Base-by-base conservation (phyloP, 2,888 invertebrate genomes). In the Oscheius myriophilus region DNA sequence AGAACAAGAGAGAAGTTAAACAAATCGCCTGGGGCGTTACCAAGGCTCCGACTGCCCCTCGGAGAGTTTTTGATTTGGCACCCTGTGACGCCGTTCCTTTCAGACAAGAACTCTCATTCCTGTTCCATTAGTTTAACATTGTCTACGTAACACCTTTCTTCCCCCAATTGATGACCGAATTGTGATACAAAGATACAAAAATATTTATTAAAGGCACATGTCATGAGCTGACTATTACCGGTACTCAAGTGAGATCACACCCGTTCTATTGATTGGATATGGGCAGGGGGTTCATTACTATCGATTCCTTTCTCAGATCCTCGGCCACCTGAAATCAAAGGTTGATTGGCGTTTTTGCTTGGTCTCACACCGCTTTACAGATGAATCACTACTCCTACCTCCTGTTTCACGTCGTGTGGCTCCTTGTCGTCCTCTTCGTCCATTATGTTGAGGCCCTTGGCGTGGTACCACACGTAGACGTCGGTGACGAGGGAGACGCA, bases 401-500 rank as follows among this genome's bases (percentile, higher is more conserved):
- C 49, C n/a, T 18, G 18, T 49, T 49, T 21, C 21, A 18, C 49
- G 21, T n/a, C 49, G 18, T 49, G n/a, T n/a, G 26, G 23, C 33
- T 65, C 73, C 61, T 79, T 71, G 39, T 71, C 67, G 18, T 71
- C 79, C 2, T 78, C 82, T 26, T 85, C 85, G 9, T 83, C 83
- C 73, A 86, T 70, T 7, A 86, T 75, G 65, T 82, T 84, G 54
- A 86, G 69, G 33, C 77, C 75, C 69, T 84, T 84, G n/a, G 85
- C 82, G 64, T 82, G 77, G 57, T 80, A 80, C 73, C 80, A 82
- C 1, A 87, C 86, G 61, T 79, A 84, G 25, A 86, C 54, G 67
- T 86, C 86, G 12, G 81, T 80, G 23, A 84, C 25, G 9, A 84
- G 62, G 6, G 84, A 80, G 21, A 84, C 45, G 7, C 67, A 39